Conservation (phyloP, 2,888 invertebrate species). For the Idaea biselata region DNA sequence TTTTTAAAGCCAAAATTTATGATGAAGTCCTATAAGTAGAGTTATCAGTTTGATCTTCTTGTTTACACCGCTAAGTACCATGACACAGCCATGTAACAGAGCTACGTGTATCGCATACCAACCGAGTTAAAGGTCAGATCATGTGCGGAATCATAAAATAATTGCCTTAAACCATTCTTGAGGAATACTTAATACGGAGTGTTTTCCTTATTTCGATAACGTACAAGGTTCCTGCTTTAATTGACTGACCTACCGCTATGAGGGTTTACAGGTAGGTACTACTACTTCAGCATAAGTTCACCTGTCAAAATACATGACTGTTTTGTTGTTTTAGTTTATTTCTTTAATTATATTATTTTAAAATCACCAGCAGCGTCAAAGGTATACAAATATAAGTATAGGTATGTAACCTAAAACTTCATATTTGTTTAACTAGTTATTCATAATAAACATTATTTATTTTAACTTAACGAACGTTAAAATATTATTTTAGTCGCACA, state of each 20-base stretch:
- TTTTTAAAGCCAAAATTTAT: too few relatives aligned
- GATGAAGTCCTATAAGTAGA: too few relatives aligned
- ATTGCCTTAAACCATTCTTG: not conserved
- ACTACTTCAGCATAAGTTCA: not conserved
- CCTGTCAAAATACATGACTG: not conserved
- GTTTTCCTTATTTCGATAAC: not conserved
- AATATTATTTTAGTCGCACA: not conserved
- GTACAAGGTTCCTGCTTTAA: not conserved
- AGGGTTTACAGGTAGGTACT: not conserved
- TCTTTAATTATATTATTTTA: too few relatives aligned
- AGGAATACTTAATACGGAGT: not conserved
- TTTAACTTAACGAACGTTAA: too few relatives aligned
- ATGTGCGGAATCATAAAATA: not conserved
- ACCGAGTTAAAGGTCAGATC: not conserved
- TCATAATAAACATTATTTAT: too few relatives aligned
- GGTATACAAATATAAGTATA: too few relatives aligned
- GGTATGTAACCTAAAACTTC: too few relatives aligned
- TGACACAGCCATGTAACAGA: not conserved
- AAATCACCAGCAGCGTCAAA: too few relatives aligned
- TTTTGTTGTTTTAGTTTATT: too few relatives aligned
- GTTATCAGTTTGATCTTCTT: too few relatives aligned
- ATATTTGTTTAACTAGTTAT: too few relatives aligned
- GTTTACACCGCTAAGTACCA: not conserved
- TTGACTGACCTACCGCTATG: not conserved
- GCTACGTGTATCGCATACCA: not conserved